Evolutionary conservation across 2,113 vertebrate species (phyloP), one percentile per base, ranked within the genome.

Genomic region (Entomyzon cyanotis): DNA sequence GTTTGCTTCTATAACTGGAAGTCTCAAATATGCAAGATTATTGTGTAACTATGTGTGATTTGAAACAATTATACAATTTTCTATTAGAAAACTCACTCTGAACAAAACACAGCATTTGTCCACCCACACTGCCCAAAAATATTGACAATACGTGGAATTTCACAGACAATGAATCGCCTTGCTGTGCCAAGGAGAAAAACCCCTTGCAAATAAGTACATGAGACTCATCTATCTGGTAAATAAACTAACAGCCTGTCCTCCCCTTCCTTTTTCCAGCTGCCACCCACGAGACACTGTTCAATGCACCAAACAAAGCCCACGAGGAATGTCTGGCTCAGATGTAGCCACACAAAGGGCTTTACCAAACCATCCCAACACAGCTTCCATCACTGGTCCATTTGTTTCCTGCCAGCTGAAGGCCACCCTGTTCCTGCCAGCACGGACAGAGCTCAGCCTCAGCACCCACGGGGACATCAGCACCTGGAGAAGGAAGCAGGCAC

Each of bases 211-310:
- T 21, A 71, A 60, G 7, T 11, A 16, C 2, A 11, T 16, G 55
- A 69, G 41, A 35, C 8, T 33, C 17, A 25, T 2, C 0, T 10
- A 41, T 17, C 24, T 27, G 65, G 7, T 5, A n/a, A 65, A 58
- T 33, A 65, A 64, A 41, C 10, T 2, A n/a, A 23, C 6, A 2
- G 12, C 27, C 52, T 68, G 53, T 39, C 31, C 25, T 56, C 17
- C 18, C 28, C 33, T 31, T 4, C 5, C 77, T 39, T 33, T 46
- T 35, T 20, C 3, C 53, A 73, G 28, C 25, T 63, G 12, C 39
- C 73, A 44, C 3, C 46, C 42, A 35, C 2, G 5, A 44, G 28
- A 12, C 2, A 1, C 15, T 4, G 1, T 20, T 53, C 10, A 33
- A 41, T 19, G 58, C 78, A 60, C 15, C 41, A 20, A 62, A 30